Evolutionary conservation across 2,113 vertebrate species (phyloP), one percentile per base, ranked within the genome.

Genomic region (Ochotona princeps): DNA sequence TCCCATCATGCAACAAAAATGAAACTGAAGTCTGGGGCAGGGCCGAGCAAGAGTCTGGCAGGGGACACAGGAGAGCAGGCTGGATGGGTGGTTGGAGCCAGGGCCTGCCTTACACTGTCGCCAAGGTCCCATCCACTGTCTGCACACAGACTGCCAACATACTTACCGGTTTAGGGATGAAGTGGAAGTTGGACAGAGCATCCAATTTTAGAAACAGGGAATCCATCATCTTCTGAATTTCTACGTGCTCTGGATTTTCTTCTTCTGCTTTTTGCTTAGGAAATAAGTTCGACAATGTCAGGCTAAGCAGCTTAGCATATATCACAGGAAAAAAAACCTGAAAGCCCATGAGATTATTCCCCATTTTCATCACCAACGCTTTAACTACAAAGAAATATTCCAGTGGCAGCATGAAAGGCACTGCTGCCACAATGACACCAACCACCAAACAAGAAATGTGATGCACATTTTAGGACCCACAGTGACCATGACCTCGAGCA

Each of bases 111-210:
- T 0, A 25, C 13, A 49, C n/a, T 63, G 25, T n/a, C 30, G 15
- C 13, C 5, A 38, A 5, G 1, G 20, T 35, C 60, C 28, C 20
- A 11, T 0, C 14, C 9, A 69, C 14, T 54, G 7, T 3, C 3
- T 0, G 18, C 2, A 8, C 15, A 32, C 6, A 14, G 28, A 20
- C 7, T 28, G 5, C 20, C 11, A 26, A 18, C 0, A 20, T 25
- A 98, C 98, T 98, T 97, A 99, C 99, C 25, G 99, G 99, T 96
- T 99, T 99, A 15, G 99, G 99, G 82, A 98, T 99, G 93, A 99
- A 99, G 96, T 99, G 99, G 96, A 99, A 99, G 97, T 99, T 99
- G 83, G 99, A 99, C 44, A 99, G 99, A 0, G 99, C 99, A 54
- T 99, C 99, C 96, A 99, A 94, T 87, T 99, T 99, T 21, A 99